Percentiles rank a stretch among this genome's conserved stretches.
Conservation (phyloP, 2,113 vertebrate species). For the western clawed frog (Xenopus tropicalis) region DNA sequence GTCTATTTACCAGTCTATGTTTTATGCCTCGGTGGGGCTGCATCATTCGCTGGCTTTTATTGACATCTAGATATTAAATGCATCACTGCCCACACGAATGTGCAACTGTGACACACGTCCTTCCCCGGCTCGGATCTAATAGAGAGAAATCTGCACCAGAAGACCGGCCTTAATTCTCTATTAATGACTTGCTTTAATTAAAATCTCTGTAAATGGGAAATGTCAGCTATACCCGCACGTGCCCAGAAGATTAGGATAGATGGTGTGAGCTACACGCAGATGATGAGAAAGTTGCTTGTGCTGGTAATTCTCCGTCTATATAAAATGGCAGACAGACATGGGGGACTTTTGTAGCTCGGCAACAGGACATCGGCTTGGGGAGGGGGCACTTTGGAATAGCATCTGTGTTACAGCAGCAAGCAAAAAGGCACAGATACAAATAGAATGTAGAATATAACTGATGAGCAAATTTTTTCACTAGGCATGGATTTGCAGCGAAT, state of each 20-base stretch:
- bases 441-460: too few species aligned
- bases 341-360: neutral
- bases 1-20: neutral
- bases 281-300: neutral
- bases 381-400: too few species aligned
- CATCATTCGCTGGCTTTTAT: slow-evolving; percentile 16
- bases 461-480: too few species aligned
- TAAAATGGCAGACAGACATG: neutral
- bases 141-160: slow-evolving; percentile 7
- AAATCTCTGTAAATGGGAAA: slow-evolving; percentile 42
- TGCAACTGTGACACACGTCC: slow-evolving; percentile 15
- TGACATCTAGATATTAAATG: slow-evolving; percentile 40
- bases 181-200: slow-evolving; percentile 44
- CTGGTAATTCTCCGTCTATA: neutral
- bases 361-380: neutral
- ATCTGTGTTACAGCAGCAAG: too few species aligned
- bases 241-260: slow-evolving; percentile 29
- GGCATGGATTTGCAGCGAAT: too few species aligned
- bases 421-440: too few species aligned
- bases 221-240: slow-evolving; percentile 18
- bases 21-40: slow-evolving; percentile 4
- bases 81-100: slow-evolving; percentile 20
- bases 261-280: neutral
- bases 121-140: slow-evolving; percentile 21
- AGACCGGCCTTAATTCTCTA: slow-evolving; percentile 31